phyloP scores from a whole-genome alignment of 2,888 invertebrate genomes.

The Erebia palarica region DNA sequence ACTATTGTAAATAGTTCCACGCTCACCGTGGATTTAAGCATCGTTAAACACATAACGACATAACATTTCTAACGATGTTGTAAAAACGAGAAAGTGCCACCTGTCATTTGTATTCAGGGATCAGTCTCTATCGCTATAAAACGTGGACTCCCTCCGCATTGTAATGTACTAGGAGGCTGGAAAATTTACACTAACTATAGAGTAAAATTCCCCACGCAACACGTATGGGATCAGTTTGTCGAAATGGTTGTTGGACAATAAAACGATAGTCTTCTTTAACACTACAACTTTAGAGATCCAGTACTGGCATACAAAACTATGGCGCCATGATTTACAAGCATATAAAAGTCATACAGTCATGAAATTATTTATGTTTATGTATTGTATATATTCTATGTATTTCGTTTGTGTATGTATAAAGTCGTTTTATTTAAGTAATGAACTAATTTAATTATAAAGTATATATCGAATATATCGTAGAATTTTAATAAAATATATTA shows the following conservation, averaged over 20 bases:
- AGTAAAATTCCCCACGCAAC: neutral
- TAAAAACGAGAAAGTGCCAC: slow-evolving; percentile 65
- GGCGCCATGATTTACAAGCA: no score
- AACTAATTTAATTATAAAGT: no score
- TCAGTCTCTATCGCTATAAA: slow-evolving; percentile 62
- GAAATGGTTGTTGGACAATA: neutral
- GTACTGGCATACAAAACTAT: neutral
- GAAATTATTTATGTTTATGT: no score
- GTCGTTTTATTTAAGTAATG: no score
- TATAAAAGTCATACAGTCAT: no score
- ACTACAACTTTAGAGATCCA: neutral
- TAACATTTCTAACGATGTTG: slow-evolving; percentile 58
- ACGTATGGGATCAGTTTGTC: slow-evolving; percentile 1
- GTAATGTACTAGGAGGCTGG: slow-evolving; percentile 43
- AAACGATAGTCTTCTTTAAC: neutral
- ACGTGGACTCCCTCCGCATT: slow-evolving; percentile 63
- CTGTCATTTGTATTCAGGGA: slow-evolving; percentile 69
- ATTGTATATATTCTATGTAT: no score
- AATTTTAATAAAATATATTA: no score
- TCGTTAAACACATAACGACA: slow-evolving; percentile 46
- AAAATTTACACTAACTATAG: slow-evolving; percentile 32
- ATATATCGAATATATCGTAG: no score
- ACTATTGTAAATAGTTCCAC: neutral
- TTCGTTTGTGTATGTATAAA: no score
- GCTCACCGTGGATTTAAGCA: slow-evolving; percentile 38